Base-by-base conservation (phyloP, 2,113 vertebrate species). In the Lepidothrix coronata region DNA sequence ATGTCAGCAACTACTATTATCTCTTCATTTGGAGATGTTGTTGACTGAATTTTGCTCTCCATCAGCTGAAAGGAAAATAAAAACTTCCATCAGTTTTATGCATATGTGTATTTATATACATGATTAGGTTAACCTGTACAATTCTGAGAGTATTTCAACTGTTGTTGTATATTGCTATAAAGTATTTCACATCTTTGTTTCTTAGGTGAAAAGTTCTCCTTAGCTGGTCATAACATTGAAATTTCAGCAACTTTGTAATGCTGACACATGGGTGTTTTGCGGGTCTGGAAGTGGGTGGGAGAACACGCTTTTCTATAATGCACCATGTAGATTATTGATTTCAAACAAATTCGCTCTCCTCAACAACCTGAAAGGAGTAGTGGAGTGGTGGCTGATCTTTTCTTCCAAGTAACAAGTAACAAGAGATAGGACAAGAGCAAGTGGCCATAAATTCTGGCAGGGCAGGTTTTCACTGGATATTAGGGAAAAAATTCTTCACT, bases 61-160 rank as follows among this genome's bases (percentile, higher is more conserved):
- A n/a, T 75, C 57, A 84, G 10, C 95, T 96, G 76, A 89, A 95
- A 95, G 20, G 24, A 74, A 91, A 95, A 93, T 3, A 71, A 62
- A 84, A 84, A 14, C 19, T 44, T 86, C 8, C 4, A 19, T 97
- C 75, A 95, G 27, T 89, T 87, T 78, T 87, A 44, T 24, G 30
- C 11, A 11, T 20, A 37, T 19, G 9, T 27, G 25, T 16, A 52
- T 87, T 78, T 87, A 48, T 27, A 33, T 9, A 12, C 17, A 37
- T 24, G 8, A 3, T 39, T 77, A 58, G 8, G 5, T 43, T 55
- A 78, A 3, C 12, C 2, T 81, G 7, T 8, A 51, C 22, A 82
- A 21, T 89, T 85, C 10, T 22, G 61, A 71, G 33, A 71, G 23
- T 24, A 52, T 85, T 89, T 91, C 31, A 75, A 11, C 6, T 67